Evolutionary conservation across 2,888 invertebrate species (phyloP).

Genomic region (Conomelus anceps): DNA sequence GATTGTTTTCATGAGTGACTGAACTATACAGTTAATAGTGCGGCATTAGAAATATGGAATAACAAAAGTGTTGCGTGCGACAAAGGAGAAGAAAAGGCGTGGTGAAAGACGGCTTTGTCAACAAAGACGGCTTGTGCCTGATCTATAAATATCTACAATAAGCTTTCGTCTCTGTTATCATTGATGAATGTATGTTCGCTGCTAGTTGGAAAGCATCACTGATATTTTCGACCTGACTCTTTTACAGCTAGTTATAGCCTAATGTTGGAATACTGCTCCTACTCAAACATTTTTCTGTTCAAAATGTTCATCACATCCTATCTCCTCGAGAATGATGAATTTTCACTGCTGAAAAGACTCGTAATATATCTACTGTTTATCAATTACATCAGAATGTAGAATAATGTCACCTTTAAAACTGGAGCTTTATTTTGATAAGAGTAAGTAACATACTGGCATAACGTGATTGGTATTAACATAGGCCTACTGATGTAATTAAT

Average conservation of each 20-base stretch:
- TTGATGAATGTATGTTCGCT: background rate
- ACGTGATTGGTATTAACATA: no score
- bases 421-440: no score
- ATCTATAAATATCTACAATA: background rate
- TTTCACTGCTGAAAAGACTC: no score
- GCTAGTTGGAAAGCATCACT: background rate
- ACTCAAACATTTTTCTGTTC: background rate
- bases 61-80: background rate
- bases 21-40: background rate
- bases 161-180: background rate
- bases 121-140: background rate
- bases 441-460: no score
- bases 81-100: background rate
- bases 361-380: no score
- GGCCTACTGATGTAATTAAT: no score
- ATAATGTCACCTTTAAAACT: no score
- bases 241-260: background rate
- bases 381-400: no score
- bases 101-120: background rate
- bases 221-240: background rate
- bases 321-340: no score
- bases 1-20: background rate
- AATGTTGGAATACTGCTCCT: background rate
- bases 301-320: no score
- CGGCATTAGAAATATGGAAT: background rate